Conservation (phyloP, 2,888 invertebrate species). For the Phaonia tiefii region DNA sequence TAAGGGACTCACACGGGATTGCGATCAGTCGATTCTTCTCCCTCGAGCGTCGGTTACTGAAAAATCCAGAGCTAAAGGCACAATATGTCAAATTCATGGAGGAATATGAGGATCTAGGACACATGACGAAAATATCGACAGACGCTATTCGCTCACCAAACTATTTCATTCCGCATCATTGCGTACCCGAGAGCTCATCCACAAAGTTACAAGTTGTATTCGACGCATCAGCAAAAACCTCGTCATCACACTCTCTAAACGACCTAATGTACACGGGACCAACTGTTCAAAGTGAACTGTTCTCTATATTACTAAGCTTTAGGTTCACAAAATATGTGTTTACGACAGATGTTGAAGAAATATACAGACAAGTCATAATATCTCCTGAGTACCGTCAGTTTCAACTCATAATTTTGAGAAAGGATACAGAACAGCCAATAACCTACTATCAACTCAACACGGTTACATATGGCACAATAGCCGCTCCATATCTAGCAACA, state of each 20-base stretch:
- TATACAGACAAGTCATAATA: neutral
- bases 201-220: no score
- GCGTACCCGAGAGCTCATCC: no score
- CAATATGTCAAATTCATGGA: neutral
- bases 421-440: neutral
- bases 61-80: neutral
- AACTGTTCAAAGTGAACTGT: neutral
- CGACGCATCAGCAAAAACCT: neutral
- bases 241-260: neutral
- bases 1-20: slow-evolving; percentile 4
- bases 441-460: no score
- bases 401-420: neutral
- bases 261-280: neutral
- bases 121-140: neutral
- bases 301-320: neutral
- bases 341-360: slow-evolving; percentile 6
- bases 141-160: no score
- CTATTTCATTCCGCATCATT: no score
- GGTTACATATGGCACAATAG: no score
- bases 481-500: no score
- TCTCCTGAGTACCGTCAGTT: neutral
- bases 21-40: neutral
- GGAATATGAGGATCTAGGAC: neutral
- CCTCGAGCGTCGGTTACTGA: slow-evolving; percentile 13
- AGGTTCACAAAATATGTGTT: neutral